These are phyloP conservation scores for Volucella inanis DNA, from an alignment of 2,888 invertebrate species.

Conservation along the genomic window DNA sequence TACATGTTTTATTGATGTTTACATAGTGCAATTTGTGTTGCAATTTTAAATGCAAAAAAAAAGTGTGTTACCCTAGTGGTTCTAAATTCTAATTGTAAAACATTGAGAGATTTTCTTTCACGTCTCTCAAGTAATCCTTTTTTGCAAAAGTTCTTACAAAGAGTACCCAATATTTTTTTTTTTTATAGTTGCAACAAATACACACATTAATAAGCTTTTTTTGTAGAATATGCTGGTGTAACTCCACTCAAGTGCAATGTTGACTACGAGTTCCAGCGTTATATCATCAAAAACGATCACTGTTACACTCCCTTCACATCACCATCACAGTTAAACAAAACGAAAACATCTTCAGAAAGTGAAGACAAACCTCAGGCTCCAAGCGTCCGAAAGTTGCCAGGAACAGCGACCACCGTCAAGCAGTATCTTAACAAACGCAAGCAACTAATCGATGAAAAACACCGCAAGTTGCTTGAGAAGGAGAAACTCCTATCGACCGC, in stretches of 20 bases:
- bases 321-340: constrained; percentile 84
- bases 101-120: too few relatives aligned
- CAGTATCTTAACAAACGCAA: constrained; percentile 77
- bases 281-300: constrained; percentile 89
- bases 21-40: too few relatives aligned
- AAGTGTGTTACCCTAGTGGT: too few relatives aligned
- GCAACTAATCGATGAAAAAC: constrained; percentile 47
- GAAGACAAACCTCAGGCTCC: constrained; percentile 76
- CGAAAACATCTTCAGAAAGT: constrained; percentile 77
- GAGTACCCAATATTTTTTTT: background rate
- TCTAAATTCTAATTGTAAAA: too few relatives aligned
- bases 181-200: background rate
- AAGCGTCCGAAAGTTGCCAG: constrained; percentile 77
- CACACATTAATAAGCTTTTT: background rate
- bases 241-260: constrained; percentile 80
- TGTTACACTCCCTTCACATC: constrained; percentile 90
- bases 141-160: too few relatives aligned
- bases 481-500: constrained; percentile 25
- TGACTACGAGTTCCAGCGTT: constrained; percentile 81
- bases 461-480: constrained; percentile 75
- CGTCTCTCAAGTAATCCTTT: too few relatives aligned
- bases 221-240: constrained; percentile 81
- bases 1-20: too few relatives aligned
- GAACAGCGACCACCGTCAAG: constrained; percentile 74
- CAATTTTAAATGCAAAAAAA: too few relatives aligned